phyloP scores from a whole-genome alignment of 2,113 vertebrate species.

The Chinchilla lanigera region DNA sequence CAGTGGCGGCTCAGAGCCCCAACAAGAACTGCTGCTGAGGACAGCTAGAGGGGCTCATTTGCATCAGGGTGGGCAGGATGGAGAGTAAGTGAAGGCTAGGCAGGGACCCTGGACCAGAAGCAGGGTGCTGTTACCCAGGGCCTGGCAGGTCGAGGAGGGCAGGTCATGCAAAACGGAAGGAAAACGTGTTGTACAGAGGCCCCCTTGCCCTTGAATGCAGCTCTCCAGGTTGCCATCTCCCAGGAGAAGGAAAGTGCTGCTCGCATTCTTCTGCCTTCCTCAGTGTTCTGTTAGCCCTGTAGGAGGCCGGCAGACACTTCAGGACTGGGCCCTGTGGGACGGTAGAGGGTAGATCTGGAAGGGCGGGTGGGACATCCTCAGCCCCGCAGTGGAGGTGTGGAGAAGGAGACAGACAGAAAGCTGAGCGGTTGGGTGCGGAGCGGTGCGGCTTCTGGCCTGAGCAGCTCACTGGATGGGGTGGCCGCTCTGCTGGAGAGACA shows the following conservation, averaged over 20 bases:
- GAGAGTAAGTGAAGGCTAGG: not conserved
- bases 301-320: not conserved
- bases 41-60: not conserved
- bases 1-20: not conserved
- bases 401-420: not conserved
- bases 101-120: not conserved
- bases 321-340: not conserved
- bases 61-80: rapidly evolving
- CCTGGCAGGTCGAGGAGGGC: not conserved
- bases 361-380: too few relatives aligned
- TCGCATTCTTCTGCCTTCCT: too few relatives aligned
- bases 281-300: too few relatives aligned
- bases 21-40: not conserved
- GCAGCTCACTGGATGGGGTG: not conserved
- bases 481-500: not conserved
- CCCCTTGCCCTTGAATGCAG: not conserved
- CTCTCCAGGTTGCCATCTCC: not conserved
- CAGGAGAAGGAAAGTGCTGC: too few relatives aligned
- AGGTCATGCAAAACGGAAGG: not conserved
- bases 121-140: not conserved
- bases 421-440: too few relatives aligned
- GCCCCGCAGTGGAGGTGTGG: not conserved
- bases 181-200: not conserved
- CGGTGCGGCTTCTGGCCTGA: not conserved
- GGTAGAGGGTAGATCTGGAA: not conserved